phyloP scores from a whole-genome alignment of 2,797 vertebrate genomes.

The Sebastes vulpes region DNA sequence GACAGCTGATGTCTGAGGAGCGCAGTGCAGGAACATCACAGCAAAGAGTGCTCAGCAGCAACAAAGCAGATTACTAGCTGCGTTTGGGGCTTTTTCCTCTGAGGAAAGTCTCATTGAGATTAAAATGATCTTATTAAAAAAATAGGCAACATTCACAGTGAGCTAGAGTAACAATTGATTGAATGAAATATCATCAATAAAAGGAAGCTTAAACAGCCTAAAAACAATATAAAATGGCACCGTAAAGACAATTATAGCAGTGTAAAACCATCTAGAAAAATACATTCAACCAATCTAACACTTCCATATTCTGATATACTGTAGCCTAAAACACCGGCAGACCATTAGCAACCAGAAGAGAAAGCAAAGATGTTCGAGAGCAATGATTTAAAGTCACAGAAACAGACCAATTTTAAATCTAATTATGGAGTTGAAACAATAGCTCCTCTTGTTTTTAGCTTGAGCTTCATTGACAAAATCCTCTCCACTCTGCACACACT shows the following conservation, averaged over 20 bases:
- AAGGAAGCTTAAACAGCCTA: not conserved
- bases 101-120: not conserved
- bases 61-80: not conserved
- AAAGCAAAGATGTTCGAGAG: not conserved
- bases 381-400: not conserved
- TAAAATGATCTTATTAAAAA: not conserved
- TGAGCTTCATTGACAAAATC: not conserved
- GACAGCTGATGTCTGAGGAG: constrained; percentile 7
- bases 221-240: not conserved
- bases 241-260: not conserved
- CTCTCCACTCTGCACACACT: not conserved
- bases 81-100: not conserved
- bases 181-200: not conserved
- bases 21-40: not conserved
- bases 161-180: not conserved
- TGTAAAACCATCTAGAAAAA: not conserved
- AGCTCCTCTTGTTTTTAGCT: not conserved
- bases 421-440: not conserved
- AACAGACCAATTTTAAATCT: not conserved
- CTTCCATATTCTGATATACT: not conserved
- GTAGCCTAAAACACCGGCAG: not conserved
- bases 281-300: not conserved
- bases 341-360: not conserved
- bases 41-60: not conserved
- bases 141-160: not conserved